Conservation (phyloP, 1,140 invertebrate genomes). For the Aricia agestis region DNA sequence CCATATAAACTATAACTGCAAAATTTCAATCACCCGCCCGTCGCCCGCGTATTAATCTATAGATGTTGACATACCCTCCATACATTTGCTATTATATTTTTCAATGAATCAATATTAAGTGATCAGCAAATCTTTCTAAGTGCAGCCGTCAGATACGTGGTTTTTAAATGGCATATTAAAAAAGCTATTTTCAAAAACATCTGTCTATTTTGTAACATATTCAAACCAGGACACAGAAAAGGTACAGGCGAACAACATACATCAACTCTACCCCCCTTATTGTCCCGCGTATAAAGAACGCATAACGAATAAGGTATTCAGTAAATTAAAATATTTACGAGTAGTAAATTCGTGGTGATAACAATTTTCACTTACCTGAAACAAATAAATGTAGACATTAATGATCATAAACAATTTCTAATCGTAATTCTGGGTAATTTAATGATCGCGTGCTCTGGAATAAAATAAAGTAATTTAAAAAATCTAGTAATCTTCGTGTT, state of each 20-base stretch:
- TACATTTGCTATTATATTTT: too few relatives aligned
- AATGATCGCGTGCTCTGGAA: constrained; percentile 9
- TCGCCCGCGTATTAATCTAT: too few relatives aligned
- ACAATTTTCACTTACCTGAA: constrained; percentile 30
- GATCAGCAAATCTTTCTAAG: too few relatives aligned
- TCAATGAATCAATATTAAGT: too few relatives aligned
- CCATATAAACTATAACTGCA: too few relatives aligned
- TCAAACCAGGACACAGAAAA: too few relatives aligned
- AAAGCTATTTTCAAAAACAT: too few relatives aligned
- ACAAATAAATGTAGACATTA: constrained; percentile 26
- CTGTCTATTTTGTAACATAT: too few relatives aligned
- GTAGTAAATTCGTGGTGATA: not conserved
- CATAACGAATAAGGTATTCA: not conserved
- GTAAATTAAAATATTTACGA: not conserved
- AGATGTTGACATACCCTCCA: too few relatives aligned
- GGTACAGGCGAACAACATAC: not conserved
- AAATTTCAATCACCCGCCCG: too few relatives aligned
- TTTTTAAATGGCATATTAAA: too few relatives aligned
- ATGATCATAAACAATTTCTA: constrained; percentile 1
- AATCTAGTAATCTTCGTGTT: constrained; percentile 20
- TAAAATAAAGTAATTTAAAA: constrained; percentile 17
- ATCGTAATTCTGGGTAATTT: constrained; percentile 5
- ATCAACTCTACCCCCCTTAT: not conserved
- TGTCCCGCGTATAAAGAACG: not conserved
- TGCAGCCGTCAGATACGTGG: too few relatives aligned